phyloP scores from a whole-genome alignment of 2,113 vertebrate species.

The Halichoerus grypus region DNA sequence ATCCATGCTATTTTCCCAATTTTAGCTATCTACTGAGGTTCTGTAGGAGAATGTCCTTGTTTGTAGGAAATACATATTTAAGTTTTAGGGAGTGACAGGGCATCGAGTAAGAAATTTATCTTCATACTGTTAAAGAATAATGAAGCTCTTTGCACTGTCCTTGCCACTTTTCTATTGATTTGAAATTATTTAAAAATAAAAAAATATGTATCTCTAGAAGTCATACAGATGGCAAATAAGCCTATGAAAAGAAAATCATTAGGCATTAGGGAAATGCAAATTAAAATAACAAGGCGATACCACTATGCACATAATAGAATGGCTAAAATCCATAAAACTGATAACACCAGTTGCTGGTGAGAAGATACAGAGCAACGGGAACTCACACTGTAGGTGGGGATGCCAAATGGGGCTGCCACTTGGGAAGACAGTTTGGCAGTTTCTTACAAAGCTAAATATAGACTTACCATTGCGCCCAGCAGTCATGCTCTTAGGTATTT shows the following conservation, averaged over 20 bases:
- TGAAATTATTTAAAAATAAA: slow-evolving; percentile 23
- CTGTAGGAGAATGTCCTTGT: neutral
- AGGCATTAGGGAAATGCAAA: neutral
- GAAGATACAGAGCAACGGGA: neutral
- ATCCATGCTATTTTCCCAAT: neutral
- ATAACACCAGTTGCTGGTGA: neutral
- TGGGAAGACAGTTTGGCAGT: neutral
- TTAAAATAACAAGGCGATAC: neutral
- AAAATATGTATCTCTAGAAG: slow-evolving; percentile 31
- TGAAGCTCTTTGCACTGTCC: neutral
- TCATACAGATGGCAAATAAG: neutral
- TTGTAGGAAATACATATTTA: neutral
- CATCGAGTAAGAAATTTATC: neutral
- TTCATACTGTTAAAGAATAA: neutral
- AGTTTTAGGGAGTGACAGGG: neutral
- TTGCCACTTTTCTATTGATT: neutral
- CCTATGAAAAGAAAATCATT: slow-evolving; percentile 2
- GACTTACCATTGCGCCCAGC: neutral
- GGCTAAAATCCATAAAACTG: neutral
- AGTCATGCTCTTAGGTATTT: neutral
- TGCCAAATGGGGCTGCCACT: neutral
- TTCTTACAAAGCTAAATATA: neutral
- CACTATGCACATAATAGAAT: neutral
- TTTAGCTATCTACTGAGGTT: neutral
- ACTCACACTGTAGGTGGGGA: neutral